These are phyloP conservation scores for Pteria penguin DNA, from an alignment of 2,888 invertebrate genomes.

Conservation along the genomic window DNA sequence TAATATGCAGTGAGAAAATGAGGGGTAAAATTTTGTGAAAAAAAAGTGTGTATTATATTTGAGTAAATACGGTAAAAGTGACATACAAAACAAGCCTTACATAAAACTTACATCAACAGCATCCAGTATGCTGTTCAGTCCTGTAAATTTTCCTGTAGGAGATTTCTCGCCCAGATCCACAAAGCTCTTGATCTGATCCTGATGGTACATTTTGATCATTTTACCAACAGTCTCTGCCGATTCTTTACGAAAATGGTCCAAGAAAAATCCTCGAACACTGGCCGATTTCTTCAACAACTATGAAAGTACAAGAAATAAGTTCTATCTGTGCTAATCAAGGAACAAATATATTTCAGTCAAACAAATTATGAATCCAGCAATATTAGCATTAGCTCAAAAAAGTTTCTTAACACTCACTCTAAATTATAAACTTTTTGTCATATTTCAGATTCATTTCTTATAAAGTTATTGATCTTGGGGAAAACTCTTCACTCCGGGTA, in stretches of 20 bases:
- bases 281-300: slow-evolving; percentile 73
- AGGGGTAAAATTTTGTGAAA: too few relatives aligned
- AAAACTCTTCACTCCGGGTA: too few relatives aligned
- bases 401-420: too few relatives aligned
- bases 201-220: slow-evolving; percentile 55
- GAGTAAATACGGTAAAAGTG: neutral
- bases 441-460: too few relatives aligned
- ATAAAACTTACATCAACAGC: slow-evolving; percentile 70
- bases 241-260: slow-evolving; percentile 63
- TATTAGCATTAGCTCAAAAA: too few relatives aligned
- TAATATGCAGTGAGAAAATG: too few relatives aligned
- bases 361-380: too few relatives aligned
- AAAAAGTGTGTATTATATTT: neutral
- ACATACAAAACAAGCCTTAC: neutral
- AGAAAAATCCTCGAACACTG: slow-evolving; percentile 74
- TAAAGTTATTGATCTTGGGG: too few relatives aligned
- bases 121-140: slow-evolving; percentile 67
- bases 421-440: too few relatives aligned
- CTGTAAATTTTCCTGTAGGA: slow-evolving; percentile 66
- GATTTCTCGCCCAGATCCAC: slow-evolving; percentile 67
- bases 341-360: too few relatives aligned
- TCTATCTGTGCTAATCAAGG: neutral
- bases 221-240: slow-evolving; percentile 59
- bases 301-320: slow-evolving; percentile 23
- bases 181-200: slow-evolving; percentile 64